Conservation (phyloP, 2,888 invertebrate genomes). For the Rhopalosiphum nymphaeae region DNA sequence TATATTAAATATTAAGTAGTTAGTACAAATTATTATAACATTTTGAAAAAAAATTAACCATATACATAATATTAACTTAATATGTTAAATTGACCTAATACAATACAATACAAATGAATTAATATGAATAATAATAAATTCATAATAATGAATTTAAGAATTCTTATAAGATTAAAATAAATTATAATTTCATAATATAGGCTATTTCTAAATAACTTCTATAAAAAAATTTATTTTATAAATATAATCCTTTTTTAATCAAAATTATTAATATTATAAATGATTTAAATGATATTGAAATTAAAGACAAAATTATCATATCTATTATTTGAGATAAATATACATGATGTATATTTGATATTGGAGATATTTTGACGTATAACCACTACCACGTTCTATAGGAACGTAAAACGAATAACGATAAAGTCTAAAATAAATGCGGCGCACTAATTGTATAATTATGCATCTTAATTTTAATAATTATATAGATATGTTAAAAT, state of each 20-base stretch:
- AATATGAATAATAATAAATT: too few species aligned
- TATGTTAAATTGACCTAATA: background rate
- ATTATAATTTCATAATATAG: background rate
- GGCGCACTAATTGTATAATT: too few species aligned
- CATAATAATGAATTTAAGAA: too few species aligned
- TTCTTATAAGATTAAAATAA: background rate
- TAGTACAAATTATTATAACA: background rate
- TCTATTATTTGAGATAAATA: too few species aligned
- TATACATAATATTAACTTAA: background rate
- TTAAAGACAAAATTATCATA: background rate
- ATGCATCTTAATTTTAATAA: too few species aligned
- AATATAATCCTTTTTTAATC: background rate
- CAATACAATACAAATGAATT: background rate
- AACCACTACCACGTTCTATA: too few species aligned
- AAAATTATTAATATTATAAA: background rate
- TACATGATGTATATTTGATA: too few species aligned
- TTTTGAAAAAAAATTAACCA: background rate
- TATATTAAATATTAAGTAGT: too few species aligned
- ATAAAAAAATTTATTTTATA: background rate
- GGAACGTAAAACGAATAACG: too few species aligned
- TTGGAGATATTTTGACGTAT: too few species aligned
- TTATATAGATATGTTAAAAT: too few species aligned
- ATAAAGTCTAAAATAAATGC: too few species aligned
- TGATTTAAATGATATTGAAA: background rate
- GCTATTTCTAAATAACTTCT: background rate